Conservation (phyloP, 2,888 invertebrate genomes). For the Diaprepes abbreviatus region DNA sequence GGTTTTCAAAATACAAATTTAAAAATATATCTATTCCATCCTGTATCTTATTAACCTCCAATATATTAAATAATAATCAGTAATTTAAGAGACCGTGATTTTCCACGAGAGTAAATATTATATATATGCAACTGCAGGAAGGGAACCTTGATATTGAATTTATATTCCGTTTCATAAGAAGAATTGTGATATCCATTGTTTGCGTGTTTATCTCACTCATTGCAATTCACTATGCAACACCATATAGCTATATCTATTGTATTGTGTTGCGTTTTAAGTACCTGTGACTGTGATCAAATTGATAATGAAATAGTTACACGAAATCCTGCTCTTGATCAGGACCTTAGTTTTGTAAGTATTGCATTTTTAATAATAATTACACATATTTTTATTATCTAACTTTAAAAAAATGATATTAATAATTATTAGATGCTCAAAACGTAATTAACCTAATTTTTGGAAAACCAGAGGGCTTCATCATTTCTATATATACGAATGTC, state of each 20-base stretch:
- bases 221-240: neutral
- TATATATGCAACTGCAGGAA: slow-evolving; percentile 8
- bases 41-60: neutral
- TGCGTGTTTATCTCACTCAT: neutral
- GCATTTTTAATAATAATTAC: too few species aligned
- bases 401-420: too few species aligned
- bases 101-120: neutral
- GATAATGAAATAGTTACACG: neutral
- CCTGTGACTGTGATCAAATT: neutral
- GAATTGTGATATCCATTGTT: neutral
- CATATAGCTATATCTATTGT: neutral
- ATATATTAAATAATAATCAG: neutral
- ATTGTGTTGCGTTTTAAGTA: neutral
- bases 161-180: neutral
- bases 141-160: slow-evolving; percentile 17
- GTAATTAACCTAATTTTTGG: too few species aligned
- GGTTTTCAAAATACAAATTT: too few species aligned
- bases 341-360: slow-evolving; percentile 16
- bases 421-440: too few species aligned
- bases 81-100: slow-evolving; percentile 12
- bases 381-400: too few species aligned
- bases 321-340: neutral
- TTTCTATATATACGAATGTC: too few species aligned
- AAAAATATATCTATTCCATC: neutral
- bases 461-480: too few species aligned